Percentiles rank a stretch among this genome's conserved stretches.
Evolutionary conservation across 2,113 vertebrate genomes (phyloP).

Genomic region (Girardinichthys multiradiatus): DNA sequence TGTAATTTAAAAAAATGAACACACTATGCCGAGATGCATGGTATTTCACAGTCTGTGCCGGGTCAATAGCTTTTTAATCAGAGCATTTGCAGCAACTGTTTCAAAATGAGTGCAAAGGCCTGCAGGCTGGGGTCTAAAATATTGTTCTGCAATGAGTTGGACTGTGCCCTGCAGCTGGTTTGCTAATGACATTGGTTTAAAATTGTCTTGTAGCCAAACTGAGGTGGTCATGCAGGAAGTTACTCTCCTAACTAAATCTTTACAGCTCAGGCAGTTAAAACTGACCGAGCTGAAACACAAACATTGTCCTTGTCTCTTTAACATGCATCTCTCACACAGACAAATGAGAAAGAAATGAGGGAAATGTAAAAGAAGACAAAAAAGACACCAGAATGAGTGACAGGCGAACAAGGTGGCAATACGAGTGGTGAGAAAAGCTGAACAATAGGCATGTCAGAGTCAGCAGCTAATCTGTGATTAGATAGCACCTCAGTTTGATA

Average conservation of each 20-base stretch:
- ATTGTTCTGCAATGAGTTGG: slow-evolving; percentile 5
- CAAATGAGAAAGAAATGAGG: slow-evolving; percentile 1
- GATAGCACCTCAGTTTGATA: slow-evolving; percentile 46
- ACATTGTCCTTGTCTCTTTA: background rate
- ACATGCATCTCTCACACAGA: background rate
- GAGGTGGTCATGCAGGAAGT: slow-evolving; percentile 1
- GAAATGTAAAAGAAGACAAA: background rate
- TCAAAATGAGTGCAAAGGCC: slow-evolving; percentile 32
- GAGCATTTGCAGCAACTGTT: slow-evolving; percentile 45
- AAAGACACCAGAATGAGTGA: slow-evolving; percentile 42
- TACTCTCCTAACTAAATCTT: slow-evolving; percentile 2
- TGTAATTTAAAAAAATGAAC: slow-evolving; percentile 46
- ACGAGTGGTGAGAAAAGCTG: slow-evolving; percentile 14
- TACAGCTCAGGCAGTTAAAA: background rate
- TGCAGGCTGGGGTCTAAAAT: slow-evolving; percentile 23
- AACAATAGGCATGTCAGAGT: slow-evolving; percentile 61
- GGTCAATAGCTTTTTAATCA: slow-evolving; percentile 69
- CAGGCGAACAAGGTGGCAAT: slow-evolving; percentile 31
- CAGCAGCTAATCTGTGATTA: slow-evolving; percentile 61
- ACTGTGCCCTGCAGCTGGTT: background rate
- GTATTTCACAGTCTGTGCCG: slow-evolving; percentile 47
- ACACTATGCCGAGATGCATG: slow-evolving; percentile 10
- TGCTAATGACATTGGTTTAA: slow-evolving; percentile 23
- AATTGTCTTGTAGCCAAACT: background rate
- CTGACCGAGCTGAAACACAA: too few species aligned